Base-by-base conservation (phyloP, 2,888 invertebrate genomes). In the Entomobrya proxima region DNA sequence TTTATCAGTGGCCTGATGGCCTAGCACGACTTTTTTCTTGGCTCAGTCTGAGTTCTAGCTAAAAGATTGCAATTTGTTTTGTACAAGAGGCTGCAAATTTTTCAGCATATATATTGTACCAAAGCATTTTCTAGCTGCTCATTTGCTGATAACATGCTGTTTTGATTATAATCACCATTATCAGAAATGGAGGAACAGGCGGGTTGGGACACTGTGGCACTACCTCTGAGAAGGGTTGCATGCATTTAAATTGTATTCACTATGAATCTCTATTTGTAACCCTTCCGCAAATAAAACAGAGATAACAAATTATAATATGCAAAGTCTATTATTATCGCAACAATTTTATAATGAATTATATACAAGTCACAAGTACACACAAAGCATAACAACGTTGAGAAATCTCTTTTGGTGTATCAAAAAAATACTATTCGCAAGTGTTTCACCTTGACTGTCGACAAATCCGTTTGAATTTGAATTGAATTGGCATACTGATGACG, bases 81-180 rank as follows among this genome's bases (percentile, higher is more conserved):
- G 64, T 64, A 9, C 44, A 44, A n/a, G n/a, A n/a, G n/a, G n/a
- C n/a, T n/a, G n/a, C 13, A n/a, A n/a, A 44, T 44, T 15, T 44
- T 44, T 5, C n/a, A 55, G 2, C 6, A 61, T 67, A 40, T 13
- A 4, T 24, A 67, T 18, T 18, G 32, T n/a, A 50, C 15, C 18
- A 47, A 2, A 74, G 9, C 15, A 30, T 11, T n/a, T 74, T 50
- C 30, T 27, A 44, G 40, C 44, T 47, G 4, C 24, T 32, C 30
- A 50, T 50, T 74, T 47, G 55, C 40, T 76, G 30, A 76, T 58
- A 58, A 76, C 76, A 76, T n/a, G 76, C 76, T 76, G 76, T 27
- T 74, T 76, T 76, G 76, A 76, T 76, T 76, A 40, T 58, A 44
- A 76, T 76, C 76, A 76, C n/a, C n/a, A n/a, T n/a, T n/a, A n/a